These are phyloP conservation scores for Meiosimyza platycephala DNA, from an alignment of 2,888 invertebrate genomes.

Conservation along the genomic window DNA sequence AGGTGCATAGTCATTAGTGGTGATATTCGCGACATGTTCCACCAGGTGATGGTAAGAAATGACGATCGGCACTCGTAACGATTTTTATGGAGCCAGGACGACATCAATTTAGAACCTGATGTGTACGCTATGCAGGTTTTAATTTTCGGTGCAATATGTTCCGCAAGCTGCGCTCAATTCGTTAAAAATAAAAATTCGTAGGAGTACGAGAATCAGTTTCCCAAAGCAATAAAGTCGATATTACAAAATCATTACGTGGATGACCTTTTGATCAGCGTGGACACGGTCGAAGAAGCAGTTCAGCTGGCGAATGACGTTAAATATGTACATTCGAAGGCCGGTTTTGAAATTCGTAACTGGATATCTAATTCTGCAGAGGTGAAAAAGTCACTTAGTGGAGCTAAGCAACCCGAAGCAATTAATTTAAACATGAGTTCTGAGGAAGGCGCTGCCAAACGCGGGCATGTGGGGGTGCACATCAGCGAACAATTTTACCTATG, in stretches of 20 bases:
- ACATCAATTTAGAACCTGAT: background rate
- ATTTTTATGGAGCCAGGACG: background rate
- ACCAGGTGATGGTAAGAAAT: too few species aligned
- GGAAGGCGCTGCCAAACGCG: slow-evolving; percentile 25
- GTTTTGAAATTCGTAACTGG: slow-evolving; percentile 47
- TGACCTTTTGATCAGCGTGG: slow-evolving; percentile 50
- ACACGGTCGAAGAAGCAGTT: slow-evolving; percentile 45
- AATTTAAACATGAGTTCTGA: slow-evolving; percentile 20
- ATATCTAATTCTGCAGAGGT: slow-evolving; percentile 45
- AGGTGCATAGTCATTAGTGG: slow-evolving; percentile 42
- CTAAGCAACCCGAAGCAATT: slow-evolving; percentile 8
- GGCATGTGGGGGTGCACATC: slow-evolving; percentile 39
- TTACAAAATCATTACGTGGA: slow-evolving; percentile 51
- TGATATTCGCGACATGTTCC: too few species aligned
- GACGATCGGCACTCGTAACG: background rate
- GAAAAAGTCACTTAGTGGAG: slow-evolving; percentile 6
- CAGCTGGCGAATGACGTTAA: slow-evolving; percentile 40
- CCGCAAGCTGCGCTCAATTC: background rate
- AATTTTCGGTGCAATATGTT: slow-evolving; percentile 6
- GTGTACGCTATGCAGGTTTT: slow-evolving; percentile 1
- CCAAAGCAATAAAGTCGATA: background rate
- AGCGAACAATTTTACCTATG: slow-evolving; percentile 31
- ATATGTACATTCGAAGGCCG: slow-evolving; percentile 38
- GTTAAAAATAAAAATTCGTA: slow-evolving; percentile 1
- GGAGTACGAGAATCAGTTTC: background rate